Evolutionary conservation across 2,113 vertebrate genomes (phyloP).

Genomic region (Actenoides hombroni): DNA sequence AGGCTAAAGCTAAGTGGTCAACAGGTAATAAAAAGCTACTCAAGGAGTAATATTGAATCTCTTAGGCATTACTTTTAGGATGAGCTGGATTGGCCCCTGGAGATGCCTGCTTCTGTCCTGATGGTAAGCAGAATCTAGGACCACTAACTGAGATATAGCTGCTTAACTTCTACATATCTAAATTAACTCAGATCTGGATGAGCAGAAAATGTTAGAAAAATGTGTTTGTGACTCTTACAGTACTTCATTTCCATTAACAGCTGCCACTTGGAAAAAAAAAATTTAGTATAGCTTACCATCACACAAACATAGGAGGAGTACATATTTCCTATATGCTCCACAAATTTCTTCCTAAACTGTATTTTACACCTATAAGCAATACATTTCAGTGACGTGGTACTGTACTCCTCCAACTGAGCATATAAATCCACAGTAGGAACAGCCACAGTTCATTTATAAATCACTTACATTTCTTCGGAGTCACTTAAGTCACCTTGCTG

Average conservation of each 20-base stretch:
- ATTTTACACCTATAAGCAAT: background rate
- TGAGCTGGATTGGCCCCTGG: background rate
- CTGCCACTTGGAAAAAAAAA: background rate
- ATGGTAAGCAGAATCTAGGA: background rate
- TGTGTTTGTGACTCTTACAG: background rate
- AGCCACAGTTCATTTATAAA: background rate
- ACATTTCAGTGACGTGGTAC: background rate
- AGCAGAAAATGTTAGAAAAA: background rate
- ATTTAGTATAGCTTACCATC: background rate
- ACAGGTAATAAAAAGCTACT: background rate
- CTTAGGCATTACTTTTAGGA: background rate
- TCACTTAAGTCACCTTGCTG: slow-evolving; percentile 16
- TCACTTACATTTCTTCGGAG: slow-evolving; percentile 70
- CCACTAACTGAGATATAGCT: background rate
- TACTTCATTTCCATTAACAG: background rate
- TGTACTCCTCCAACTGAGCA: background rate
- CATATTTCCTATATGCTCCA: background rate
- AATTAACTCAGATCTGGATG: background rate
- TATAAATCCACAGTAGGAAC: background rate
- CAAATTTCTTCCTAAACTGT: background rate
- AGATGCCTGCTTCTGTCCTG: background rate
- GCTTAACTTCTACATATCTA: background rate
- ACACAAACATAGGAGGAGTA: background rate
- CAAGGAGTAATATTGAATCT: background rate
- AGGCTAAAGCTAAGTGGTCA: background rate